Conservation (phyloP, 2,797 vertebrate species). For the Antennarius maculatus region DNA sequence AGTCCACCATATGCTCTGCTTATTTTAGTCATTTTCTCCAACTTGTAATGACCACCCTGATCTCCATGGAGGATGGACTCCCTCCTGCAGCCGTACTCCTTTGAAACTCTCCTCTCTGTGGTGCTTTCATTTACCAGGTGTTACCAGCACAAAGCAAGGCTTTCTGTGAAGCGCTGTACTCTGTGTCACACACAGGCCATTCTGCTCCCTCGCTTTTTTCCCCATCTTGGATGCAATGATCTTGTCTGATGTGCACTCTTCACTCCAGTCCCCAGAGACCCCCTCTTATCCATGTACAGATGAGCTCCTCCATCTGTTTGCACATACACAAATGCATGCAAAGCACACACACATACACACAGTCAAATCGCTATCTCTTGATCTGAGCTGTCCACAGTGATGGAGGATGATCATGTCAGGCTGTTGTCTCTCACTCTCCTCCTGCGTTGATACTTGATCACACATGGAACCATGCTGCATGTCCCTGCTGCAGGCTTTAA, state of each 20-base stretch:
- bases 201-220: conserved; percentile 50
- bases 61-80: conserved; percentile 19
- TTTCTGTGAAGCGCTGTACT: conserved; percentile 47
- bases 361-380: conserved; percentile 25
- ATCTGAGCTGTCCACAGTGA: conserved; percentile 48
- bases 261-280: conserved; percentile 43
- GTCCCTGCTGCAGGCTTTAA: conserved; percentile 8
- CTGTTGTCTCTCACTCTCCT: conserved; percentile 21
- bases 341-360: not conserved
- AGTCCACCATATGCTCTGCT: not conserved
- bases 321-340: conserved; percentile 17
- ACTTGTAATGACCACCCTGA: conserved; percentile 11
- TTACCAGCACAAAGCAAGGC: conserved; percentile 21
- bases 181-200: conserved; percentile 46
- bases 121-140: conserved; percentile 69
- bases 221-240: conserved; percentile 46
- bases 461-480: not conserved
- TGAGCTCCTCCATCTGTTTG: conserved; percentile 61
- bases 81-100: conserved; percentile 28
- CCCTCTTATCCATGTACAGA: conserved; percentile 15
- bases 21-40: not conserved
- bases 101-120: conserved; percentile 37
- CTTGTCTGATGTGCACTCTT: conserved; percentile 59
- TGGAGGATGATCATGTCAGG: conserved; percentile 26
- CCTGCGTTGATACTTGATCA: conserved; percentile 5